Evolutionary conservation across 2,797 vertebrate genomes (phyloP).

Genomic region (Ctenopoma kingsleyae): DNA sequence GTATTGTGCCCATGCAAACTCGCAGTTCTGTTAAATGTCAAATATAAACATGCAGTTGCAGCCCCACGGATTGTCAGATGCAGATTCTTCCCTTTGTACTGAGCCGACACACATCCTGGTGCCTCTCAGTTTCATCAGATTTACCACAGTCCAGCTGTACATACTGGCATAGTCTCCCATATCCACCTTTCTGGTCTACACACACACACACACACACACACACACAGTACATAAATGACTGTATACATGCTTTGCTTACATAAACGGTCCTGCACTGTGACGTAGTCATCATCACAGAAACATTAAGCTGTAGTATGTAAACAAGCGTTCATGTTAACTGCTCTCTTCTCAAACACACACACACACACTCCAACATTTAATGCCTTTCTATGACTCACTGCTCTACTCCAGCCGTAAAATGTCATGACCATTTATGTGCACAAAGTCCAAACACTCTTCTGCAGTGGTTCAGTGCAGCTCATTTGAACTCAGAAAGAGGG

Average conservation of each 20-base stretch:
- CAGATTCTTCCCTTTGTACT: background rate
- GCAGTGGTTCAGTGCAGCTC: conserved; percentile 43
- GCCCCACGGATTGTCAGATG: background rate
- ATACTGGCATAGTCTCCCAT: background rate
- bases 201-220: conserved; percentile 2
- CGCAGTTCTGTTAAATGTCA: background rate
- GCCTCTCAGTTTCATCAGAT: conserved; percentile 38
- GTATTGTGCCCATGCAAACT: background rate
- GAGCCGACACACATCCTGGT: conserved; percentile 50
- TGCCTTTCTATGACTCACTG: conserved; percentile 60
- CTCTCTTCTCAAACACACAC: conserved; percentile 27
- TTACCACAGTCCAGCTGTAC: conserved; percentile 31
- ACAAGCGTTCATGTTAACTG: conserved; percentile 35
- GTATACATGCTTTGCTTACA: conserved; percentile 29
- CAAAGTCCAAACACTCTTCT: conserved; percentile 51
- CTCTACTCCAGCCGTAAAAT: conserved; percentile 59
- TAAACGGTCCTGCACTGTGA: conserved; percentile 20
- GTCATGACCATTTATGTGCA: conserved; percentile 77
- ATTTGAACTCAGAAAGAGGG: conserved; percentile 17
- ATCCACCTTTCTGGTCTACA: background rate
- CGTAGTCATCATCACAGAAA: conserved; percentile 36
- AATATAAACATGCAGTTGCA: background rate
- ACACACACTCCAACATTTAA: conserved; percentile 26
- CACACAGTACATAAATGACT: conserved; percentile 26
- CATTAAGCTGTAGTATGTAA: conserved; percentile 50